Evolutionary conservation across 2,113 vertebrate genomes (phyloP).

Genomic region (Petroica traversi): DNA sequence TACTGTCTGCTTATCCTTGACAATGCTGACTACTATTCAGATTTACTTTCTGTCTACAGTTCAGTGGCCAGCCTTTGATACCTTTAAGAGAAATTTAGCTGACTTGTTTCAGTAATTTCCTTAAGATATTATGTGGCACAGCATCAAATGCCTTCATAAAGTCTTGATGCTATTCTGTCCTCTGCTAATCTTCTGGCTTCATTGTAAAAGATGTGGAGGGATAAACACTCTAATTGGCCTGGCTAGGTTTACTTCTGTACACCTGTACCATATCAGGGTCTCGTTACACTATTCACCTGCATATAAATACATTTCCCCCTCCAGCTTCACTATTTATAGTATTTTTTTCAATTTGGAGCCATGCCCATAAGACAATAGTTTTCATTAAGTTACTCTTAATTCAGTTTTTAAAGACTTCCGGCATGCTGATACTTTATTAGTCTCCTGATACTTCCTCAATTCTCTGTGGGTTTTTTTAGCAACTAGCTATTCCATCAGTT

Average conservation of each 20-base stretch:
- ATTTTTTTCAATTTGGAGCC: background rate
- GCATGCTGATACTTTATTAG: background rate
- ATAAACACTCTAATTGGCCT: background rate
- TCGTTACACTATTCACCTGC: background rate
- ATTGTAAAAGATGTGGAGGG: background rate
- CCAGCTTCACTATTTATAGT: background rate
- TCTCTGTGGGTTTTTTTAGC: background rate
- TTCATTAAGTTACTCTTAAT: constrained; percentile 31
- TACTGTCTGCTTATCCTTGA: background rate
- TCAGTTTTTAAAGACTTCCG: constrained; percentile 1
- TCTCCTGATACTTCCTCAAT: constrained; percentile 7
- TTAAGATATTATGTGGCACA: background rate
- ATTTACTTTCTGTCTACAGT: background rate
- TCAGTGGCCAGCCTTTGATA: background rate
- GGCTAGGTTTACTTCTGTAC: background rate
- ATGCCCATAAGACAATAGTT: background rate
- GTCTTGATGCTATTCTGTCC: background rate
- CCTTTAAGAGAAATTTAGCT: background rate
- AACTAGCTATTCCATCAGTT: background rate
- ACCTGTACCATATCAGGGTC: background rate
- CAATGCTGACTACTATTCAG: background rate
- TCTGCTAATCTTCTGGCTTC: background rate
- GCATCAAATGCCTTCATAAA: background rate
- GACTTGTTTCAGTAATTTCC: background rate
- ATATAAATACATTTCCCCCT: background rate